These are phyloP conservation scores for Gobio gobio DNA, from an alignment of 2,113 vertebrate species.

Conservation along the genomic window DNA sequence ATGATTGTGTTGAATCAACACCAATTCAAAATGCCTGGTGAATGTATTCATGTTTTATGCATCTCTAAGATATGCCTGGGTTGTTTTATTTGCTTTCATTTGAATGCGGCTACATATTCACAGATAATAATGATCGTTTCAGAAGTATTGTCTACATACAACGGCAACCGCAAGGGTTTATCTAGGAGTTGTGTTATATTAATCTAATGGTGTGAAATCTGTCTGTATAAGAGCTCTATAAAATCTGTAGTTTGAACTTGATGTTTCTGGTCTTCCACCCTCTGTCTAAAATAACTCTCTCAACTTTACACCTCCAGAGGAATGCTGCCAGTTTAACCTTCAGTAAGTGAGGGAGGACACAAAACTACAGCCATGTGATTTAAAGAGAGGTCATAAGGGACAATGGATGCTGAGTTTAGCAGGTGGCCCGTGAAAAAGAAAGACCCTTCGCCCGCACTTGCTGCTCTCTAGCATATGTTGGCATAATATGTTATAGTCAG, in stretches of 20 bases:
- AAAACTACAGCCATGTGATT: constrained; percentile 15
- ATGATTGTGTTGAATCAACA: background rate
- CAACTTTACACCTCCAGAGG: constrained; percentile 27
- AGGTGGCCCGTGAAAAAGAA: constrained; percentile 30
- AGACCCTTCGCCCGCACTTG: constrained; percentile 12
- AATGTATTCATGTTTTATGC: background rate
- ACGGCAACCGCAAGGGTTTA: background rate
- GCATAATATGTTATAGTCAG: background rate
- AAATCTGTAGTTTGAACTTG: background rate
- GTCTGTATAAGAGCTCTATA: background rate
- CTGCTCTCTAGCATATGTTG: constrained; percentile 6
- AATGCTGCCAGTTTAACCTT: constrained; percentile 45
- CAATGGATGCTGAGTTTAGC: constrained; percentile 40
- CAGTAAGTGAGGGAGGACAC: constrained; percentile 35
- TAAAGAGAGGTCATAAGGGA: constrained; percentile 23
- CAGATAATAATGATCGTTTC: background rate
- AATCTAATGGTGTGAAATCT: background rate
- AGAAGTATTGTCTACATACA: background rate
- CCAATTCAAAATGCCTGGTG: background rate
- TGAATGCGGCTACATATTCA: background rate
- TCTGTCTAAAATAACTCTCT: constrained; percentile 15
- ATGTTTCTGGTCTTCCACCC: constrained; percentile 2
- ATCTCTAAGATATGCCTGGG: background rate
- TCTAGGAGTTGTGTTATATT: background rate
- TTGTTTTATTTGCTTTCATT: background rate